These are phyloP conservation scores for Callaeas wilsoni DNA, from an alignment of 2,113 vertebrate species.

Conservation along the genomic window DNA sequence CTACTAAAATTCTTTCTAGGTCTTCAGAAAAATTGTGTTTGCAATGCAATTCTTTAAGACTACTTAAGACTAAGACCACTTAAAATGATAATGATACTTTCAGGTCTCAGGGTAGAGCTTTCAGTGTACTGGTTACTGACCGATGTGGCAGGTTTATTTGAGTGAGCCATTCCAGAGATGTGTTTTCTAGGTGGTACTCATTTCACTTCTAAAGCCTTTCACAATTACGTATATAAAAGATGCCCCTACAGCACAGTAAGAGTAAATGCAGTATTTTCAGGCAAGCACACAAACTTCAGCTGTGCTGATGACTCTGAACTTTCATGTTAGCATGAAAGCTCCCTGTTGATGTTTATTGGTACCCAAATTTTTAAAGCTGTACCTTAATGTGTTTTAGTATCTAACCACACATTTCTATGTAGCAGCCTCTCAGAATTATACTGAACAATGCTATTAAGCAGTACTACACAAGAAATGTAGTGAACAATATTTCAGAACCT, in stretches of 20 bases:
- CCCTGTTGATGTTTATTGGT: background rate
- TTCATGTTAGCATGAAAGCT: background rate
- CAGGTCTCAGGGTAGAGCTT: background rate
- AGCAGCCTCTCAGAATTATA: slow-evolving; percentile 6
- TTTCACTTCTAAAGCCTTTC: slow-evolving; percentile 28
- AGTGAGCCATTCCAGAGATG: background rate
- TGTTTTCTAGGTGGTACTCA: background rate
- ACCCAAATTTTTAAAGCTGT: background rate
- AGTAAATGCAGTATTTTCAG: slow-evolving; percentile 53
- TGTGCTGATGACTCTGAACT: slow-evolving; percentile 13
- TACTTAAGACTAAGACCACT: background rate
- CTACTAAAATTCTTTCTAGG: background rate
- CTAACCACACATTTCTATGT: background rate
- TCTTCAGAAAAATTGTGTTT: background rate
- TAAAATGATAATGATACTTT: background rate
- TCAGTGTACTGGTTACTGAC: background rate
- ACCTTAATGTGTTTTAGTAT: slow-evolving; percentile 1
- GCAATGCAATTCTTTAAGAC: background rate
- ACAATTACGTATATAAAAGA: background rate
- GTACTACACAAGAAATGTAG: slow-evolving; percentile 40
- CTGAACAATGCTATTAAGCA: background rate
- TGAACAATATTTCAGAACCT: slow-evolving; percentile 10
- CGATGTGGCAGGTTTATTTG: background rate
- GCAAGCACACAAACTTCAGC: slow-evolving; percentile 25
- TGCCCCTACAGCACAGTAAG: slow-evolving; percentile 6